Evolutionary conservation across 2,113 vertebrate species (phyloP).

Genomic region (Neoarius graeffei): DNA sequence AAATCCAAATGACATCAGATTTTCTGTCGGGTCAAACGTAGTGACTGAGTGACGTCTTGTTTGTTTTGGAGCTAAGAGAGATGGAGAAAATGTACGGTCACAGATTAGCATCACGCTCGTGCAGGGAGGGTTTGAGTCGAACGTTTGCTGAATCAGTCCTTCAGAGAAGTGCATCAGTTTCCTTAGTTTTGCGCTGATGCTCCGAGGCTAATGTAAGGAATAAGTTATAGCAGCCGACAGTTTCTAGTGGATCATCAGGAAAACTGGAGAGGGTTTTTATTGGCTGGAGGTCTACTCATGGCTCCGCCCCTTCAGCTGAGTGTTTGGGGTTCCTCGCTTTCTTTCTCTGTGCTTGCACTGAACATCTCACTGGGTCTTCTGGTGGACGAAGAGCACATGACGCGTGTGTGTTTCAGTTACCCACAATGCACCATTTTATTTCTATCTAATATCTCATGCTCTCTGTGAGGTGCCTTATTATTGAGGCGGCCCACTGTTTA

Average conservation of each 20-base stretch:
- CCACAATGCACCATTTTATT: neutral
- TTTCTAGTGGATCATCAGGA: neutral
- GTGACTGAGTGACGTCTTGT: neutral
- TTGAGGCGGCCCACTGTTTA: slow-evolving; percentile 2
- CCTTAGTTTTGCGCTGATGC: no score
- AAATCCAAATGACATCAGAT: neutral
- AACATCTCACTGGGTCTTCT: neutral
- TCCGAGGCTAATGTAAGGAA: neutral
- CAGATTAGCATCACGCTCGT: neutral
- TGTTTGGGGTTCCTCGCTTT: neutral
- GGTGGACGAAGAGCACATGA: no score
- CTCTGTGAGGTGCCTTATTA: neutral
- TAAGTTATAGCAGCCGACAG: neutral
- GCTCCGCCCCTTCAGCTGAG: neutral
- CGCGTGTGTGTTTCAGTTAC: slow-evolving; percentile 18
- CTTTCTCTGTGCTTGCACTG: neutral
- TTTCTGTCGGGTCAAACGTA: neutral
- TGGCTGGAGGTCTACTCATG: neutral
- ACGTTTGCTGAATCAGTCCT: neutral
- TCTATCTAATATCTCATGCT: neutral
- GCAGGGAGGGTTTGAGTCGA: neutral
- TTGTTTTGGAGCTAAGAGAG: neutral
- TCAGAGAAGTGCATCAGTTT: neutral
- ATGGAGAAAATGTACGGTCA: neutral
- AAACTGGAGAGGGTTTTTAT: neutral